These are phyloP conservation scores for Cyprinodon diabolis DNA, from an alignment of 2,797 vertebrate species.

Conservation along the genomic window DNA sequence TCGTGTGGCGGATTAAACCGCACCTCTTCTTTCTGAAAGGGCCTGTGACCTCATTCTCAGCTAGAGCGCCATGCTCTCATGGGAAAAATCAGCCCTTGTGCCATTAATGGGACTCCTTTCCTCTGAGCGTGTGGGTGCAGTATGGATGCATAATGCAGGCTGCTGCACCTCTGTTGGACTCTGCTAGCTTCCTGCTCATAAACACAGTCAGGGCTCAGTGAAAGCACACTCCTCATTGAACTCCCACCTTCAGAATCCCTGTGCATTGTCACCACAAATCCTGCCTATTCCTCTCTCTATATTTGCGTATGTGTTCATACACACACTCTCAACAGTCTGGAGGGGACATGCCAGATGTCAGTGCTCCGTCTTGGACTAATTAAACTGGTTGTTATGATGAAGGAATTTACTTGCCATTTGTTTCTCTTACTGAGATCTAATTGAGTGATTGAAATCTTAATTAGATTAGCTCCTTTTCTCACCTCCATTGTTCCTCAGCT, in stretches of 20 bases:
- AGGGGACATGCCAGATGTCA: constrained; percentile 76
- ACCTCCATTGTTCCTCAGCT: constrained; percentile 50
- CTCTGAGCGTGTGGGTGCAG: constrained; percentile 60
- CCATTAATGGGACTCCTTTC: constrained; percentile 53
- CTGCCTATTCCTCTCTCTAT: constrained; percentile 15
- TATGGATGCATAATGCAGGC: constrained; percentile 65
- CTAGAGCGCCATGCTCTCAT: constrained; percentile 29
- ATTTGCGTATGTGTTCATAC: constrained; percentile 10
- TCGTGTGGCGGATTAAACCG: constrained; percentile 27
- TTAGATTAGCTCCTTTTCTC: constrained; percentile 67
- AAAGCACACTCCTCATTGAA: constrained; percentile 64
- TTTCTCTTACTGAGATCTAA: constrained; percentile 72
- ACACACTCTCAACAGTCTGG: constrained; percentile 44
- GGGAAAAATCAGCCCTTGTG: constrained; percentile 36
- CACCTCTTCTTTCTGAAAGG: constrained; percentile 35
- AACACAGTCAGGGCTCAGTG: constrained; percentile 72
- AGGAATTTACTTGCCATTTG: constrained; percentile 76
- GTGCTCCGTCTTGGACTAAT: constrained; percentile 70
- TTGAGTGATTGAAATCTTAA: constrained; percentile 79
- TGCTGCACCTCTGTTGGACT: constrained; percentile 58
- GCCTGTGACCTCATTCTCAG: constrained; percentile 50
- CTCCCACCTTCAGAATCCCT: constrained; percentile 62
- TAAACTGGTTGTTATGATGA: constrained; percentile 74
- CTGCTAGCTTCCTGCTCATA: constrained; percentile 70
- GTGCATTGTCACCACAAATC: constrained; percentile 42